Evolutionary conservation across 2,888 invertebrate genomes (phyloP).

Genomic region (Mesorhabditis spiculigera): DNA sequence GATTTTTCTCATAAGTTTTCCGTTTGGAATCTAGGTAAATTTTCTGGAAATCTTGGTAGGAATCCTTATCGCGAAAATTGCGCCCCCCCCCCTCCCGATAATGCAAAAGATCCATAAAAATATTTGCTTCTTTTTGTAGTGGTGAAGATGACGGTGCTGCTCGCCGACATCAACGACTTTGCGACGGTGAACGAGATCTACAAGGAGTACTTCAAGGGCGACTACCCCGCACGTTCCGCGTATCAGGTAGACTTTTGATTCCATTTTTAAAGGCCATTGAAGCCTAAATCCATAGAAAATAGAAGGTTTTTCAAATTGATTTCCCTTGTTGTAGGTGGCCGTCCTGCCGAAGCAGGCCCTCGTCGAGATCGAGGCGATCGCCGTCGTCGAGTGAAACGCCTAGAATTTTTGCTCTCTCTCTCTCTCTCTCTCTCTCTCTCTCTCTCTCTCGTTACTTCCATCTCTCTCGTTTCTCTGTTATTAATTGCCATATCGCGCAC

Average conservation of each 20-base stretch:
- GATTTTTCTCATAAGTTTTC: too few relatives aligned
- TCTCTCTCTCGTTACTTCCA: too few relatives aligned
- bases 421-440: not conserved
- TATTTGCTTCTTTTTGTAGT: constrained; percentile 63
- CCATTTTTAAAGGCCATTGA: constrained; percentile 67
- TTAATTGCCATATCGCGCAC: too few relatives aligned
- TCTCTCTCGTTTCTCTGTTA: too few relatives aligned
- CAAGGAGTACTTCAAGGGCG: constrained; percentile 68
- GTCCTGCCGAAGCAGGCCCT: constrained; percentile 50
- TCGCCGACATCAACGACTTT: constrained; percentile 79
- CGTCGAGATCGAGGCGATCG: constrained; percentile 75
- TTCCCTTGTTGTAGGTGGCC: constrained; percentile 32
- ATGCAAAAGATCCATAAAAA: too few relatives aligned
- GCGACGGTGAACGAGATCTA: constrained; percentile 78
- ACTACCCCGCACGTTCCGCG: constrained; percentile 77
- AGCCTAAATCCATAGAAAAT: not conserved
- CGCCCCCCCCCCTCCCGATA: too few relatives aligned
- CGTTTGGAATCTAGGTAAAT: too few relatives aligned
- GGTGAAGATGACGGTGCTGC: constrained; percentile 79
- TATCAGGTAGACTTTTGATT: constrained; percentile 71
- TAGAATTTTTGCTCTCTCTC: constrained; percentile 20
- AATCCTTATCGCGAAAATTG: not conserved
- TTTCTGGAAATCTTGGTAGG: not conserved
- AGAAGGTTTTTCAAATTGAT: not conserved
- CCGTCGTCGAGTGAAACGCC: constrained; percentile 60